Conservation (phyloP, 92 coral and sea anemone species). For the Isaurus tuberculatus region DNA sequence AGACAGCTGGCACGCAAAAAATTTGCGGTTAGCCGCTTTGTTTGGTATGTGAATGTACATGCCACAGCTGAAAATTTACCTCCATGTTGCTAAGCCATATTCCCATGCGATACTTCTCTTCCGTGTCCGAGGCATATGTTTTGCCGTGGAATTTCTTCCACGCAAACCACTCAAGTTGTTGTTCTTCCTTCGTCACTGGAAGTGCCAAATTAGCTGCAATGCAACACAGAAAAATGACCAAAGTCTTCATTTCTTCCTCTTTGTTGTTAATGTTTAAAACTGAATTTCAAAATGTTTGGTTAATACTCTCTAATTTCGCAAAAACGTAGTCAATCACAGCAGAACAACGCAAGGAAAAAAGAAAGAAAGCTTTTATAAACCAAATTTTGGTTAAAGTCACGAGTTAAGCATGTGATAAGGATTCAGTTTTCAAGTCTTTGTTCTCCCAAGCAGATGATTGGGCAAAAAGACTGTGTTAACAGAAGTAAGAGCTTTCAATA, state of each 20-base stretch:
- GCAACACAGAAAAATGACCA: slow-evolving; percentile 36
- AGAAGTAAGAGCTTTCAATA: too few species aligned
- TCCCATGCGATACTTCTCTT: slow-evolving; percentile 53
- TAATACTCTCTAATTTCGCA: not conserved
- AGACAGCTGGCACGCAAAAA: too few species aligned
- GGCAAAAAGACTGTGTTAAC: too few species aligned
- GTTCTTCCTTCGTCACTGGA: slow-evolving; percentile 32
- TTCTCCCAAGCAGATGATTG: not conserved
- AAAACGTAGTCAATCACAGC: not conserved
- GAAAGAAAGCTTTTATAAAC: not conserved
- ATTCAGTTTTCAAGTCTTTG: not conserved
- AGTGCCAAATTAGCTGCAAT: slow-evolving; percentile 36
- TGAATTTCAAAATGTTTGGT: not conserved
- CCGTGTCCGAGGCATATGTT: slow-evolving; percentile 47
- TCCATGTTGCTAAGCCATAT: slow-evolving; percentile 62
- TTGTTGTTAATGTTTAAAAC: not conserved
- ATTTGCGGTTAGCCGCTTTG: not conserved
- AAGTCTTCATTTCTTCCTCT: slow-evolving; percentile 44
- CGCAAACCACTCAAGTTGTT: slow-evolving; percentile 44
- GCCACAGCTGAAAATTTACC: slow-evolving; percentile 22
- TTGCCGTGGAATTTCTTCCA: slow-evolving; percentile 63
- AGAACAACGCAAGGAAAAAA: not conserved
- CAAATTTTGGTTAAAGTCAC: slow-evolving; percentile 9
- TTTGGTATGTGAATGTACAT: not conserved
- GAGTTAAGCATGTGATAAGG: slow-evolving; percentile 34